phyloP scores from a whole-genome alignment of 2,797 vertebrate genomes.

The Labroides dimidiatus region DNA sequence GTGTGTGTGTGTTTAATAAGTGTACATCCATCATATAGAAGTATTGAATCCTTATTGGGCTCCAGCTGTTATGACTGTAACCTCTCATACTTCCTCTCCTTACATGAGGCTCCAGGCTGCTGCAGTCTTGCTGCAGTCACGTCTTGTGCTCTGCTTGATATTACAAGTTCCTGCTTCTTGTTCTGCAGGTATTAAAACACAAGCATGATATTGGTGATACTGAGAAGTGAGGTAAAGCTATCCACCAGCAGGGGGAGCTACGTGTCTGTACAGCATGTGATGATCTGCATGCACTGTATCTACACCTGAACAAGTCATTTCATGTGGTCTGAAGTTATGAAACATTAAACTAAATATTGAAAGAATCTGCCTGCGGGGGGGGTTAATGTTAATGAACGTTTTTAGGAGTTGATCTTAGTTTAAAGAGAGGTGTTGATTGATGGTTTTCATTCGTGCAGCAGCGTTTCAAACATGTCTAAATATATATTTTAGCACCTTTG shows the following conservation, averaged over 20 bases:
- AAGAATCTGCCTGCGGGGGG: slow-evolving; percentile 54
- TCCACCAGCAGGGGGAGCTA: slow-evolving; percentile 71
- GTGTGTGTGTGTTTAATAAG: slow-evolving; percentile 6
- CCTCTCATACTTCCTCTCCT: no score
- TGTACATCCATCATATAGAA: not conserved
- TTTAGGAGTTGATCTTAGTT: slow-evolving; percentile 10
- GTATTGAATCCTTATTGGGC: not conserved
- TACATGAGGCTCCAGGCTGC: no score
- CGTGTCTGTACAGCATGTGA: slow-evolving; percentile 21
- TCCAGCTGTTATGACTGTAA: not conserved
- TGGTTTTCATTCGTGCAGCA: not conserved
- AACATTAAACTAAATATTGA: slow-evolving; percentile 17
- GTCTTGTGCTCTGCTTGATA: not conserved
- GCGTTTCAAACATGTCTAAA: not conserved
- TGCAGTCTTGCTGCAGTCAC: no score
- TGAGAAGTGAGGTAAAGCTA: not conserved
- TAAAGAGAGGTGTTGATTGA: not conserved
- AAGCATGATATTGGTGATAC: not conserved
- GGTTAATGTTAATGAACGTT: not conserved
- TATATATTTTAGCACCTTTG: not conserved
- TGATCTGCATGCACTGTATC: slow-evolving; percentile 3
- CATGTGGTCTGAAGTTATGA: slow-evolving; percentile 43
- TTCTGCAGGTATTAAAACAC: not conserved
- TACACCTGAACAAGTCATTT: slow-evolving; percentile 47
- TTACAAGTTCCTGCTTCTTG: not conserved